Percentiles rank a stretch among this genome's conserved stretches.
Conservation (phyloP, 37 sponge, comb jelly and placozoan species). For the Aplysina aerophoba region DNA sequence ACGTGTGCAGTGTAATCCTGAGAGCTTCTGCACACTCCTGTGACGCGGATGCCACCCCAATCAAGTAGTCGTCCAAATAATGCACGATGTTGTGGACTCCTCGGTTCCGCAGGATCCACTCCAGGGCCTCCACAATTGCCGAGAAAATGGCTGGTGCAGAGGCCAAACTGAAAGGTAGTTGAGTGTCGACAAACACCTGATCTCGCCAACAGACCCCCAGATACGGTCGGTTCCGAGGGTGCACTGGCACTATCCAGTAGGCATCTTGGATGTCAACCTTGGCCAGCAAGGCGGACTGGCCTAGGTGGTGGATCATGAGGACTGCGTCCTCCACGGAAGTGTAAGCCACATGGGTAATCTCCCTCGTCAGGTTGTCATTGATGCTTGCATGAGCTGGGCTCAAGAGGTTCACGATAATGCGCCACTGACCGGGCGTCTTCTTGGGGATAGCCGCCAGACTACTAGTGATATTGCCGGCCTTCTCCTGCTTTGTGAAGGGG, state of each 20-base stretch:
- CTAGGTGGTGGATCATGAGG: not conserved
- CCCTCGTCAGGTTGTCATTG: not conserved
- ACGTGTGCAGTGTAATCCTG: too few species aligned
- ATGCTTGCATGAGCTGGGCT: not conserved
- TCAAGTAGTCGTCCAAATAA: not conserved
- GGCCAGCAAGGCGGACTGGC: not conserved
- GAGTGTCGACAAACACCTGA: constrained; percentile 2
- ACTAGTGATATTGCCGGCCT: not conserved
- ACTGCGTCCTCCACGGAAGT: not conserved
- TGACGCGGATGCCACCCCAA: too few species aligned
- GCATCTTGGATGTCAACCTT: not conserved
- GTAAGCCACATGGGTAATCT: not conserved
- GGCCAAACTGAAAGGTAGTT: not conserved
- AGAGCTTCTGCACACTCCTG: too few species aligned
- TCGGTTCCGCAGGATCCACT: not conserved
- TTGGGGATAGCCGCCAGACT: not conserved
- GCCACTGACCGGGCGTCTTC: not conserved
- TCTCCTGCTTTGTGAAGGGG: too few species aligned
- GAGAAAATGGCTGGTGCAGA: not conserved
- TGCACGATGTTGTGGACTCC: not conserved
- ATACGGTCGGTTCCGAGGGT: not conserved
- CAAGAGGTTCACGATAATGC: not conserved
- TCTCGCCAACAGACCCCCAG: constrained; percentile 12
- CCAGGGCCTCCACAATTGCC: not conserved
- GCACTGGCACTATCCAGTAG: not conserved